Evolutionary conservation across 2,113 vertebrate genomes (phyloP), one percentile per base, ranked within the genome.

Genomic region (Chrysochloris asiatica): DNA sequence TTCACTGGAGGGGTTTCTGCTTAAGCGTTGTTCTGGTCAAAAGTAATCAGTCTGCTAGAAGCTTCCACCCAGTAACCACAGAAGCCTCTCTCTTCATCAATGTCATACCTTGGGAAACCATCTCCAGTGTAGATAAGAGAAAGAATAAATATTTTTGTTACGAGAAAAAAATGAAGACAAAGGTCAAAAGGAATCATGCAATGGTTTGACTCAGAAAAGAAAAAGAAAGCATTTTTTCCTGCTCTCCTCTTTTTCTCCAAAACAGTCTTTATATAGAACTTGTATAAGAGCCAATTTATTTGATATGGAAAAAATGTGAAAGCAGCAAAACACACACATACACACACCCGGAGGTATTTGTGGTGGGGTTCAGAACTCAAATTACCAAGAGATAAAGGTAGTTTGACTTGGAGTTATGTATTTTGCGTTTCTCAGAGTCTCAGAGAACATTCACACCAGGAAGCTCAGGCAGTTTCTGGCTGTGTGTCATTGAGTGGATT

Each of bases 71-170:
- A 45, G 80, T 91, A 92, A 96, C 73, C 88, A 81, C 52, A 87
- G 92, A 92, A 95, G 87, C 78, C 48, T 87, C 97, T 97, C 92
- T 95, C 97, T 97, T 96, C 92, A 96, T 96, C 95, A 93, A 82
- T 56, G 0, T 92, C 95, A 97, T 96, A 98, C 97, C 97, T 98
- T 97, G 96, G 95, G 90, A 97, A 97, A 97, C 95, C 97, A 96
- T 97, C 96, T 95, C 85, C 77, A 96, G 96, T 89, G 94, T 36
- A 97, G 97, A 98, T 97, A 98, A 97, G 91, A 91, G 89, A 83
- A 93, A 96, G 96, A 97, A 97, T 96, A 98, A 97, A 97, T 97
- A 98, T 97, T 98, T 98, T 94, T 96, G 95, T 95, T 97, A 94
- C 93, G 94, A 96, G 97, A 95, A 97, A 96, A 93, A 96, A 96